Evolutionary conservation across 2,888 invertebrate species (phyloP).

Genomic region (Coecobrya sp.): DNA sequence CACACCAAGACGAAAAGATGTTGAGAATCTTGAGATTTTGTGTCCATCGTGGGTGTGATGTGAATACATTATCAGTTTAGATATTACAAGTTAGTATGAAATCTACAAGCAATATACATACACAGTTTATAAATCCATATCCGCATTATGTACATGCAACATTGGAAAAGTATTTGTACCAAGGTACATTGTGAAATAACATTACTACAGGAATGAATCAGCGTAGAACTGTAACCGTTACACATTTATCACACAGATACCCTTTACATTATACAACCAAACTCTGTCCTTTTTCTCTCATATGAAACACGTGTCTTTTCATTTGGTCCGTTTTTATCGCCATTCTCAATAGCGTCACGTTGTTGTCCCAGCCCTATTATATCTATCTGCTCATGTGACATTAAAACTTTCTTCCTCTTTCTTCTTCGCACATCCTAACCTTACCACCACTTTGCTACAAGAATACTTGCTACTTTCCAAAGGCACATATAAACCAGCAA

Average conservation of each 20-base stretch:
- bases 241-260: slow-evolving; percentile 12
- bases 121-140: no score
- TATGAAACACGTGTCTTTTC: slow-evolving; percentile 31
- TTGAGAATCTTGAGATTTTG: slow-evolving; percentile 85
- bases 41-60: slow-evolving; percentile 86
- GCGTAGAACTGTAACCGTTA: background rate
- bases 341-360: slow-evolving; percentile 1
- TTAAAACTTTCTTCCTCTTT: slow-evolving; percentile 31
- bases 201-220: background rate
- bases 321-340: background rate
- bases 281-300: slow-evolving; percentile 2
- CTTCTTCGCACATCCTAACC: background rate
- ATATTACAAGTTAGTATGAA: background rate
- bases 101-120: background rate
- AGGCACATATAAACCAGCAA: background rate
- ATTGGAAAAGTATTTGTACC: background rate
- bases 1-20: slow-evolving; percentile 73
- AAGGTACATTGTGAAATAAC: background rate
- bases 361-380: background rate
- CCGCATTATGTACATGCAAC: no score
- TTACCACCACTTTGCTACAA: slow-evolving; percentile 29
- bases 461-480: background rate
- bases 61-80: slow-evolving; percentile 83
- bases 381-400: slow-evolving; percentile 22
- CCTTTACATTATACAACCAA: background rate